These are phyloP conservation scores for Aphelocoma coerulescens DNA, from an alignment of 2,113 vertebrate genomes.

Conservation along the genomic window DNA sequence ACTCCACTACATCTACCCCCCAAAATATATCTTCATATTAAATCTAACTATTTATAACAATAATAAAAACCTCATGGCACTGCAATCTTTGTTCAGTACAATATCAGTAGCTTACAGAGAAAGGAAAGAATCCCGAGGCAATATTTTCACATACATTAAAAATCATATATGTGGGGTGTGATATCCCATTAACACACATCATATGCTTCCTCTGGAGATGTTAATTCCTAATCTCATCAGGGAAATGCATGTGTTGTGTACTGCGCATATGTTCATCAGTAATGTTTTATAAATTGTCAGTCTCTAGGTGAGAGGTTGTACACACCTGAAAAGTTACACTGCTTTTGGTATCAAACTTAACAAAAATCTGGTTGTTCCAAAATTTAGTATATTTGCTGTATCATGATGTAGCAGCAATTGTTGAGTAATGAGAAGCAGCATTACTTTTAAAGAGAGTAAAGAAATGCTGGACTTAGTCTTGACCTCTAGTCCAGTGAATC, in stretches of 20 bases:
- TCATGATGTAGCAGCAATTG: neutral
- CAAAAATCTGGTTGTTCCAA: neutral
- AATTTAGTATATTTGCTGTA: neutral
- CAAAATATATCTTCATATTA: neutral
- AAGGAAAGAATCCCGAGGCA: neutral
- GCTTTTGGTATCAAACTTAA: neutral
- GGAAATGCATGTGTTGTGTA: neutral
- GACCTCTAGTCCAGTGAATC: neutral
- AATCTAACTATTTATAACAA: neutral
- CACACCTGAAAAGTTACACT: neutral
- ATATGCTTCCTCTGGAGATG: constrained; percentile 5
- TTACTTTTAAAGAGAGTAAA: neutral
- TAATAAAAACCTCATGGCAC: neutral
- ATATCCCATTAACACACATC: constrained; percentile 4
- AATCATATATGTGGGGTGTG: neutral
- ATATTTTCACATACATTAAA: constrained; percentile 31
- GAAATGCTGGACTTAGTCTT: neutral
- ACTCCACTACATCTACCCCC: accelerated
- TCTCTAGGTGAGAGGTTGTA: neutral
- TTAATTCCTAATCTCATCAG: constrained; percentile 23
- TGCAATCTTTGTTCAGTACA: neutral
- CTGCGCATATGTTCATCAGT: neutral
- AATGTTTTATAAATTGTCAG: neutral
- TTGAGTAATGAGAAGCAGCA: neutral
- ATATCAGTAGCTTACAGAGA: neutral